Evolutionary conservation across 2,797 vertebrate genomes (phyloP).

Genomic region (Ctenopoma multispine): DNA sequence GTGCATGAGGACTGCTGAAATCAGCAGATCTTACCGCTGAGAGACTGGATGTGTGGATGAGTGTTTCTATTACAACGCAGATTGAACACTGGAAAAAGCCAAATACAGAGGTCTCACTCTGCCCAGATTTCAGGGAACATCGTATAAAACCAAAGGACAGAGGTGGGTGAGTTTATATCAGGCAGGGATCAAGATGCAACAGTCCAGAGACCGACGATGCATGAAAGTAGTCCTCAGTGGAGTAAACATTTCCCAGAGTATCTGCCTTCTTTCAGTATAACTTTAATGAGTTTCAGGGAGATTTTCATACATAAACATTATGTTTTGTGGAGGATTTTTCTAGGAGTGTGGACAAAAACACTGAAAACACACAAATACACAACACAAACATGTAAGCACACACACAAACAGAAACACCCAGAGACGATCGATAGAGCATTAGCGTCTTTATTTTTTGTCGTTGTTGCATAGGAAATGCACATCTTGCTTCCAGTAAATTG

Average conservation of each 20-base stretch:
- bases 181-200: neutral
- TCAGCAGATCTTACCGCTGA: conserved; percentile 41
- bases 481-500: conserved; percentile 98
- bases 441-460: conserved; percentile 93
- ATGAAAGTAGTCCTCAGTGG: neutral
- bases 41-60: conserved; percentile 28
- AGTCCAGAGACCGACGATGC: neutral
- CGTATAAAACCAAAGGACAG: conserved; percentile 2
- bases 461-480: conserved; percentile 99
- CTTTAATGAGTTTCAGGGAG: too few relatives aligned
- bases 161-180: neutral
- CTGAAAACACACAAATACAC: neutral
- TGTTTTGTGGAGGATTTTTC: too few relatives aligned
- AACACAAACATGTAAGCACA: neutral
- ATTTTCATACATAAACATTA: too few relatives aligned
- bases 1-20: conserved; percentile 24
- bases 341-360: too few relatives aligned
- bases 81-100: conserved; percentile 17
- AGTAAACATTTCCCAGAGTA: too few relatives aligned
- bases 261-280: neutral
- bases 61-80: conserved; percentile 30
- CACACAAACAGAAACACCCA: neutral
- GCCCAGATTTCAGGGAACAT: conserved; percentile 14
- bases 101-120: conserved; percentile 48
- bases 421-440: conserved; percentile 85